Conservation (phyloP, 2,888 invertebrate species). For the Byasa hedistus region DNA sequence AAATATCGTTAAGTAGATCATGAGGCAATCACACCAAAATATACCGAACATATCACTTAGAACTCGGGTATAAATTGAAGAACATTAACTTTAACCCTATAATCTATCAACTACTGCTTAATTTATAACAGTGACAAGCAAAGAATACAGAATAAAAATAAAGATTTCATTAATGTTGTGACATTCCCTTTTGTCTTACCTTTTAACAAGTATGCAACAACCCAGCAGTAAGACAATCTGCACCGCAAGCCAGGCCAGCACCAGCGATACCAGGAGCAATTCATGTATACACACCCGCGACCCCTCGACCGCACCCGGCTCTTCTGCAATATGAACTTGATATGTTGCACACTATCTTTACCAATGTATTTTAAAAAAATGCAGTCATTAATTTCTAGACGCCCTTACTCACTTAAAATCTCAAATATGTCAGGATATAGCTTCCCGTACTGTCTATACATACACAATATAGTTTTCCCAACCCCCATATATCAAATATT, state of each 20-base stretch:
- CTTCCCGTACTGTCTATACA: too few relatives aligned
- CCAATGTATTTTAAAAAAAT: background rate
- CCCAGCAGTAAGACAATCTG: conserved; percentile 76
- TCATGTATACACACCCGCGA: conserved; percentile 82
- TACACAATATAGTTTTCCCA: too few relatives aligned
- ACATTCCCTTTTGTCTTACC: conserved; percentile 42
- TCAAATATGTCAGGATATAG: too few relatives aligned
- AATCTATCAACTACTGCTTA: too few relatives aligned
- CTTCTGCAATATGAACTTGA: conserved; percentile 42
- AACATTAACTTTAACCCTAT: too few relatives aligned
- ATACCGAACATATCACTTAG: too few relatives aligned
- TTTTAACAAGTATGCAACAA: conserved; percentile 77
- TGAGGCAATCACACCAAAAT: too few relatives aligned
- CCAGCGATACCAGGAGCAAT: conserved; percentile 82
- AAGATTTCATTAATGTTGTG: background rate
- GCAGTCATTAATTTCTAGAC: too few relatives aligned
- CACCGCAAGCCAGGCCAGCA: conserved; percentile 81
- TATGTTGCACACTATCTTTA: background rate
- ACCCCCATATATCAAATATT: too few relatives aligned
- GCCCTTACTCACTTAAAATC: too few relatives aligned
- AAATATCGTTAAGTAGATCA: background rate
- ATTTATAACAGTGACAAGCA: too few relatives aligned
- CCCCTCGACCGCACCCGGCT: conserved; percentile 39
- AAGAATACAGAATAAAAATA: background rate
- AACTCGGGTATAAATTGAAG: too few relatives aligned